These are phyloP conservation scores for Petrolisthes cinctipes DNA, from an alignment of 2,888 invertebrate species.

Conservation along the genomic window DNA sequence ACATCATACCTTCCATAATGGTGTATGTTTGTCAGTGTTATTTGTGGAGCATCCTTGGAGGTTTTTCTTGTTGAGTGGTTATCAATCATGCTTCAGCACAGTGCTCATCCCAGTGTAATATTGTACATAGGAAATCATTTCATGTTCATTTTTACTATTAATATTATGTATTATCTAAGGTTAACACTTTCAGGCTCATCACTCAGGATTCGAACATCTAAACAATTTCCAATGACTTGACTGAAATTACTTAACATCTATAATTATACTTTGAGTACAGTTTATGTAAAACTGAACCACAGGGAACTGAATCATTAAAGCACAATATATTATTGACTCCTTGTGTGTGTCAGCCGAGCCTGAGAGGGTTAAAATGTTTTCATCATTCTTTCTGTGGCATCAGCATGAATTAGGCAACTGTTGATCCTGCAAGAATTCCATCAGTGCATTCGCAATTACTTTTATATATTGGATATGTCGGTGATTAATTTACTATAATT, in stretches of 20 bases:
- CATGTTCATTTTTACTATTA: slow-evolving; percentile 43
- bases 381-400: not conserved
- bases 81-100: slow-evolving; percentile 51
- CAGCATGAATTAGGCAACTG: not conserved
- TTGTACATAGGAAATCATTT: slow-evolving; percentile 52
- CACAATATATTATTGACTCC: no score
- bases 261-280: not conserved
- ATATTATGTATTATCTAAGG: slow-evolving; percentile 1
- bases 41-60: slow-evolving; percentile 10
- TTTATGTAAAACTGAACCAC: no score
- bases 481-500: not conserved
- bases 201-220: no score
- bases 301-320: no score
- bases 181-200: not conserved
- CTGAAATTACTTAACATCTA: slow-evolving; percentile 10
- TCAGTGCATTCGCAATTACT: slow-evolving; percentile 9
- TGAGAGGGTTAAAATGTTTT: not conserved
- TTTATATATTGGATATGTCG: slow-evolving; percentile 9
- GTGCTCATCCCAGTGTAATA: slow-evolving; percentile 50
- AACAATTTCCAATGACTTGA: no score
- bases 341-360: no score
- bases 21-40: not conserved
- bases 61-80: slow-evolving; percentile 30
- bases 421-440: slow-evolving; percentile 12
- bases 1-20: no score